A percentile compares a stretch with the other conserved stretches of the same genome.
These are phyloP conservation scores for Drosophila suboccidentalis DNA, from an alignment of 2,888 invertebrate species.

Conservation along the genomic window DNA sequence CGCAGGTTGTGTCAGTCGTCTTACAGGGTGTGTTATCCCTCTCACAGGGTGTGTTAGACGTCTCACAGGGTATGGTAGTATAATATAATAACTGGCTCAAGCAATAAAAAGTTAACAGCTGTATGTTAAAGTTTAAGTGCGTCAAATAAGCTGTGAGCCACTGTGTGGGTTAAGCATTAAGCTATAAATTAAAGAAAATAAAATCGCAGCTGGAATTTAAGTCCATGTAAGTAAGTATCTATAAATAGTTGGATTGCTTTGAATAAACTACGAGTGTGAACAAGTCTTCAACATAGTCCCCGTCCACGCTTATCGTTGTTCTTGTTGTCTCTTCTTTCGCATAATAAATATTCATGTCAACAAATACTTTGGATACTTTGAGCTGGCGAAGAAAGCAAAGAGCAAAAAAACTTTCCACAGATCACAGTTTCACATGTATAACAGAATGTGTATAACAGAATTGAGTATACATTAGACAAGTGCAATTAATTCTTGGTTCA, in stretches of 20 bases:
- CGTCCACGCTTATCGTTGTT: background rate
- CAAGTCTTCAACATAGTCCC: background rate
- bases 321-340: slow-evolving; percentile 44
- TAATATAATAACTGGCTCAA: too few species aligned
- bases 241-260: background rate
- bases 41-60: too few species aligned
- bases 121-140: too few species aligned
- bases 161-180: too few species aligned
- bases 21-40: too few species aligned
- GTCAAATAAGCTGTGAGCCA: too few species aligned
- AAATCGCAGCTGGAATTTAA: background rate
- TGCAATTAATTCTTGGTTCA: slow-evolving; percentile 40
- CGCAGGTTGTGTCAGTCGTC: too few species aligned
- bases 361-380: slow-evolving; percentile 51
- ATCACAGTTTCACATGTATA: slow-evolving; percentile 1
- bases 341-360: slow-evolving; percentile 49
- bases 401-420: slow-evolving; percentile 57
- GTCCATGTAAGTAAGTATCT: background rate
- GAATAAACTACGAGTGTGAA: background rate
- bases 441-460: background rate
- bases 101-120: too few species aligned
- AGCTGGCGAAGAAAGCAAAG: slow-evolving; percentile 37
- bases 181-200: background rate
- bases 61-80: too few species aligned
- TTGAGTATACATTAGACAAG: slow-evolving; percentile 7